Conservation (phyloP, 2,797 vertebrate species). For the Calcarius lapponicus region DNA sequence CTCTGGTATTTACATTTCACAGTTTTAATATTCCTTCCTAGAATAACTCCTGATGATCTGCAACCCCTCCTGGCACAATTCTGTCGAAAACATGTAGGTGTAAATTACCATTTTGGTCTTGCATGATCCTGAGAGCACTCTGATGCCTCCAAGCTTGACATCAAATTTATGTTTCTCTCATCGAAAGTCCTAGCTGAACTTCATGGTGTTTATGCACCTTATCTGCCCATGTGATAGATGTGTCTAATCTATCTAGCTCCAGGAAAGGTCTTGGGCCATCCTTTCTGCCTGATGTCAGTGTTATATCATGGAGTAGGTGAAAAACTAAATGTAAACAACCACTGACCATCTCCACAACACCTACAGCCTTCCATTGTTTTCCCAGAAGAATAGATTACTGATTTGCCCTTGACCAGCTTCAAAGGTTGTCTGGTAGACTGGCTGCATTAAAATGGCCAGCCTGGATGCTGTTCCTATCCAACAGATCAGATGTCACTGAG, state of each 20-base stretch:
- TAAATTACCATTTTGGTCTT: not conserved
- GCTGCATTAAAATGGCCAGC: not conserved
- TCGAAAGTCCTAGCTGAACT: not conserved
- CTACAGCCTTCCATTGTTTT: not conserved
- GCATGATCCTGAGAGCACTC: not conserved
- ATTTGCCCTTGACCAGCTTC: not conserved
- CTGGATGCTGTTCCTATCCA: not conserved
- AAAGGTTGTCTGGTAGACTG: not conserved
- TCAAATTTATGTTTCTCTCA: not conserved
- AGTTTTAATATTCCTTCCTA: not conserved
- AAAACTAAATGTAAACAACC: not conserved
- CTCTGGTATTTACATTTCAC: not conserved
- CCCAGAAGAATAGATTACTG: not conserved
- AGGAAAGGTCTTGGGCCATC: not conserved
- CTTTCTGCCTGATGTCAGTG: not conserved
- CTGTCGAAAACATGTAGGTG: not conserved
- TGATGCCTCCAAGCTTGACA: not conserved
- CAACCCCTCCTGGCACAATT: not conserved
- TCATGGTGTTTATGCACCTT: not conserved
- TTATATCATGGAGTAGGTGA: not conserved
- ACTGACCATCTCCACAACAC: rapidly evolving
- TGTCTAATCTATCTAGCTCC: not conserved
- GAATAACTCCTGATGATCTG: not conserved
- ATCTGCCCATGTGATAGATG: not conserved
- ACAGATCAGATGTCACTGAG: not conserved